Conservation (phyloP, 2,797 vertebrate species). For the Trichosurus vulpecula region DNA sequence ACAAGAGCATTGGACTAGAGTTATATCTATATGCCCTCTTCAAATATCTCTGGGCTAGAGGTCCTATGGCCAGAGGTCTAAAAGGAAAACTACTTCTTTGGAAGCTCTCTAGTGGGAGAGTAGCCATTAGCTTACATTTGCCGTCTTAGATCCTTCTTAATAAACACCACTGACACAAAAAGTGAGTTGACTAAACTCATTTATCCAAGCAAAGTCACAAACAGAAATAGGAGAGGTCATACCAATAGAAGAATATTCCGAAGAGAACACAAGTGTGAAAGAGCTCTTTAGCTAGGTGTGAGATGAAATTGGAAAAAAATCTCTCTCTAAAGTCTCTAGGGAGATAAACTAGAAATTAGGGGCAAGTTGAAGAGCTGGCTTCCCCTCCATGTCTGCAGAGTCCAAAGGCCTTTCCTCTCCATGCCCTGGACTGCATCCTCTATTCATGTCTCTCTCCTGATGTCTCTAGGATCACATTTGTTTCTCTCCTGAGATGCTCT, state of each 20-base stretch:
- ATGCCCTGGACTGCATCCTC: not conserved
- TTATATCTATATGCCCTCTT: not conserved
- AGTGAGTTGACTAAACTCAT: not conserved
- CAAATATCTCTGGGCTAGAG: not conserved
- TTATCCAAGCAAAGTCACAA: not conserved
- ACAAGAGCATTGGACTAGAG: not conserved
- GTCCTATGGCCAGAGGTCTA: not conserved
- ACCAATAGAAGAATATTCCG: not conserved
- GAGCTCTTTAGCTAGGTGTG: not conserved
- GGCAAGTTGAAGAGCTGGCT: not conserved
- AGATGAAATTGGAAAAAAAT: not conserved
- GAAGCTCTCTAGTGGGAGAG: not conserved
- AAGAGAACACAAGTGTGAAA: not conserved
- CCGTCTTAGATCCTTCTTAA: not conserved
- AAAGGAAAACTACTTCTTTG: not conserved
- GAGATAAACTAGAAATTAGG: no score
- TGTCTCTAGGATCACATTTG: not conserved
- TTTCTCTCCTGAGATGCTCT: not conserved
- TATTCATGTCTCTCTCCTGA: not conserved
- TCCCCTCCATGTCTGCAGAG: not conserved
- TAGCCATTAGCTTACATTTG: not conserved
- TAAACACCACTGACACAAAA: not conserved
- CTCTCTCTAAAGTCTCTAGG: not conserved
- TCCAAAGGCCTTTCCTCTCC: not conserved
- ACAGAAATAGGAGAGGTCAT: not conserved